A percentile compares a stretch with the other conserved stretches of the same genome.
These are phyloP conservation scores for Drosophila vallismaia DNA, from an alignment of 2,888 invertebrate genomes.

Conservation along the genomic window DNA sequence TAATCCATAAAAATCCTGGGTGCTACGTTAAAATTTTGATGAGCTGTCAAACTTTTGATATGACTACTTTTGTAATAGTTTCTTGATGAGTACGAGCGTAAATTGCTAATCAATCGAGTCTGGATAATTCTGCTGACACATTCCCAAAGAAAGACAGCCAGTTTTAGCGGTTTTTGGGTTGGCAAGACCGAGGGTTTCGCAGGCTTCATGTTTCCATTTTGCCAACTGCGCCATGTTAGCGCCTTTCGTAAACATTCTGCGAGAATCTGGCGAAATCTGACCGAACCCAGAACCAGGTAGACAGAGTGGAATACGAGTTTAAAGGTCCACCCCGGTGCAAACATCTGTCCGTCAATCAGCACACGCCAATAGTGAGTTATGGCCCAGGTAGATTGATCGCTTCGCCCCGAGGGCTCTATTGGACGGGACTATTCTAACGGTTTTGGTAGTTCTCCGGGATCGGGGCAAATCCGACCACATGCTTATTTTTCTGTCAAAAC, in stretches of 20 bases:
- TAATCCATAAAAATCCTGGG: not conserved
- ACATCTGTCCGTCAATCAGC: constrained; percentile 52
- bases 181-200: constrained; percentile 7
- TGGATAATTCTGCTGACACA: not conserved
- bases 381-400: constrained; percentile 46
- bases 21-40: not conserved
- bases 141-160: not conserved
- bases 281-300: constrained; percentile 50
- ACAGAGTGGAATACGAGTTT: not conserved
- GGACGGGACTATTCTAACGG: constrained; percentile 61
- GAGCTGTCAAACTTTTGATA: not conserved
- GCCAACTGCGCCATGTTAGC: constrained; percentile 32
- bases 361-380: constrained; percentile 43
- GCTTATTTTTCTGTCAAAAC: constrained; percentile 49
- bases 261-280: constrained; percentile 47
- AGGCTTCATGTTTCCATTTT: constrained; percentile 40
- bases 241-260: constrained; percentile 58
- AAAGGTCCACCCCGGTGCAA: constrained; percentile 16
- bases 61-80: no score
- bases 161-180: not conserved
- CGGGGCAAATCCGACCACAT: constrained; percentile 19
- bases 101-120: not conserved
- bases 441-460: constrained; percentile 8
- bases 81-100: no score
- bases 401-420: not conserved